phyloP scores from a whole-genome alignment of 2,888 invertebrate genomes.

The Ophion costatus region DNA sequence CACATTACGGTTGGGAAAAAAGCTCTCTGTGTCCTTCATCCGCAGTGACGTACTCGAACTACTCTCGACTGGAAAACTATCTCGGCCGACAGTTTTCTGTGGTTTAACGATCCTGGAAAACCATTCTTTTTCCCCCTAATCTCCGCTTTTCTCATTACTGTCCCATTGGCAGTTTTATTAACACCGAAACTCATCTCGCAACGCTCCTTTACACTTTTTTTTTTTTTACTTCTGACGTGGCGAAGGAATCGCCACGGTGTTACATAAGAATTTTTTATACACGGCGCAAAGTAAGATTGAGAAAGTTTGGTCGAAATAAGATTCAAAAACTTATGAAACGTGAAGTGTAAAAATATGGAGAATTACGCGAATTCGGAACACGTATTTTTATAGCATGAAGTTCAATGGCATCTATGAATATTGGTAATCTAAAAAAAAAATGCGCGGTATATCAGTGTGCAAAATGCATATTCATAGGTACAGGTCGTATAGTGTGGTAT shows the following conservation, averaged over 20 bases:
- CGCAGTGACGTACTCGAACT: not conserved
- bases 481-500: too few relatives aligned
- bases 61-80: not conserved
- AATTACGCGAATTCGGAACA: not conserved
- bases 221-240: not conserved
- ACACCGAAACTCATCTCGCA: not conserved
- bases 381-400: not conserved
- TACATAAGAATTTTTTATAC: not conserved
- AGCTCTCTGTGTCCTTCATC: not conserved
- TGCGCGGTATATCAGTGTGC: too few relatives aligned
- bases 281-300: not conserved
- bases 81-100: not conserved
- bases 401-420: not conserved
- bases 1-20: constrained; percentile 12
- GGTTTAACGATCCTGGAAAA: not conserved
- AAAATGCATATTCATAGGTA: too few relatives aligned
- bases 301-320: not conserved
- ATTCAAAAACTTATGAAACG: not conserved
- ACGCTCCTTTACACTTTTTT: not conserved
- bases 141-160: not conserved
- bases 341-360: not conserved
- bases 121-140: not conserved
- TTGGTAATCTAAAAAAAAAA: not conserved
- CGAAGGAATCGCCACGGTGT: not conserved
- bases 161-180: constrained; percentile 1